A percentile compares a stretch with the other conserved stretches of the same genome.
Conservation (phyloP, 2,797 vertebrate genomes). For the Dicrostonyx torquatus region DNA sequence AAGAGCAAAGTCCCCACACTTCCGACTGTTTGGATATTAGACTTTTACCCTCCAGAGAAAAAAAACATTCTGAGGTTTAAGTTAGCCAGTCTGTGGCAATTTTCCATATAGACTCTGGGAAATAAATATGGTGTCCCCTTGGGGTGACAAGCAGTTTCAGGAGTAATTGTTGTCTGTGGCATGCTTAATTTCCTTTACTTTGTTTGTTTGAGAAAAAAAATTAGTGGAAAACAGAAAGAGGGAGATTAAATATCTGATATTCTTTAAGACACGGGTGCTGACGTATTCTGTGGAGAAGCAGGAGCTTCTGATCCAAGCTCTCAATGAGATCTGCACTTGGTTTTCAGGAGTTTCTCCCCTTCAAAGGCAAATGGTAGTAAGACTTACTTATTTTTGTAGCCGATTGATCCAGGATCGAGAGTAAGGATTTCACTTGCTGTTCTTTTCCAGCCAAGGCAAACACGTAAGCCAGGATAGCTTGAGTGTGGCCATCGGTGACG, state of each 20-base stretch:
- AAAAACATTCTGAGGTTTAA: neutral
- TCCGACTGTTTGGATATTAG: neutral
- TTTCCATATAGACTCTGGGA: neutral
- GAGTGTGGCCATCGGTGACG: conserved; percentile 85
- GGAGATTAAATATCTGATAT: neutral
- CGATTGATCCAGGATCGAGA: conserved; percentile 68
- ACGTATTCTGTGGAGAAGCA: neutral
- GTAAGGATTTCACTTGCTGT: conserved; percentile 67
- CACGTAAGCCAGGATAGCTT: conserved; percentile 89
- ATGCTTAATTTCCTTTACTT: neutral
- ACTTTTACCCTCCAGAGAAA: neutral
- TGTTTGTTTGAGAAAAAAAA: neutral
- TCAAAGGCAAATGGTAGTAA: neutral
- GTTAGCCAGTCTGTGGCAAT: neutral
- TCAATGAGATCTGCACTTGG: neutral
- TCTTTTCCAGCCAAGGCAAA: conserved; percentile 88
- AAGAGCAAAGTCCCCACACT: neutral
- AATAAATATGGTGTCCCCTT: neutral
- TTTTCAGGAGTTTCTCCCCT: neutral
- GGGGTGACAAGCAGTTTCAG: neutral
- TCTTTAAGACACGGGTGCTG: neutral
- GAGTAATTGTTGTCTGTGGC: neutral
- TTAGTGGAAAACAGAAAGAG: neutral
- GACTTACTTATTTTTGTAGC: conserved; percentile 69
- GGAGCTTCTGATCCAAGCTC: neutral